A percentile compares a stretch with the other conserved stretches of the same genome.
phyloP scores from a whole-genome alignment of 2,113 vertebrate species.

The Toxostoma redivivum region DNA sequence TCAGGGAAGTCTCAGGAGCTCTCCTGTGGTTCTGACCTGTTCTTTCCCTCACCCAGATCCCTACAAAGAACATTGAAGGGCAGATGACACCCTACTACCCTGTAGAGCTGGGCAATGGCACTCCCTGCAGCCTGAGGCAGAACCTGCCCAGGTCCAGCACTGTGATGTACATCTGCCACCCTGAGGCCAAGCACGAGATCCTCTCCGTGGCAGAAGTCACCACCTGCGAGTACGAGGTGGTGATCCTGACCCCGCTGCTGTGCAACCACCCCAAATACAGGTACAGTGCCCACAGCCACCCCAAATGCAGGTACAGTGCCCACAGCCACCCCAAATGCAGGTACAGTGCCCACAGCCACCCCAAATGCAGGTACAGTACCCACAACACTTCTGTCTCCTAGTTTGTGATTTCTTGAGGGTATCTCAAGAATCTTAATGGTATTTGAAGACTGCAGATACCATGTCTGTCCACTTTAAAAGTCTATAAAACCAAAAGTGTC shows the following conservation, averaged over 20 bases:
- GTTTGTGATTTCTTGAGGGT: not conserved
- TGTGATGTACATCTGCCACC: conserved; percentile 95
- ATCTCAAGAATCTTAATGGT: not conserved
- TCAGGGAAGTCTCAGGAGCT: not conserved
- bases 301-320: too few relatives aligned
- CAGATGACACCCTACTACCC: conserved; percentile 95
- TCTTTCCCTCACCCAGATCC: conserved; percentile 69
- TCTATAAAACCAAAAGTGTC: not conserved
- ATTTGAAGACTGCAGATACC: not conserved
- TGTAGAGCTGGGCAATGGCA: conserved; percentile 91
- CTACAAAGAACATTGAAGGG: conserved; percentile 94
- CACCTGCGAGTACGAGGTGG: conserved; percentile 96
- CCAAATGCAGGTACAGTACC: conserved; percentile 86
- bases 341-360: conserved; percentile 76
- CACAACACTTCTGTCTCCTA: not conserved
- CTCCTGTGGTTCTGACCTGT: not conserved
- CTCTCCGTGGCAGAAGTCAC: conserved; percentile 94
- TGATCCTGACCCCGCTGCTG: conserved; percentile 94
- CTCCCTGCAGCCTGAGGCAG: conserved; percentile 88
- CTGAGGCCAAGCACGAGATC: conserved; percentile 97
- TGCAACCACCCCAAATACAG: conserved; percentile 95
- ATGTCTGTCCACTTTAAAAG: not conserved
- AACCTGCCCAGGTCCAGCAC: conserved; percentile 84
- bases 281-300: conserved; percentile 56
- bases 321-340: conserved; percentile 83